Evolutionary conservation across 2,888 invertebrate species (phyloP).

Genomic region (Apomyelois bistriatella): DNA sequence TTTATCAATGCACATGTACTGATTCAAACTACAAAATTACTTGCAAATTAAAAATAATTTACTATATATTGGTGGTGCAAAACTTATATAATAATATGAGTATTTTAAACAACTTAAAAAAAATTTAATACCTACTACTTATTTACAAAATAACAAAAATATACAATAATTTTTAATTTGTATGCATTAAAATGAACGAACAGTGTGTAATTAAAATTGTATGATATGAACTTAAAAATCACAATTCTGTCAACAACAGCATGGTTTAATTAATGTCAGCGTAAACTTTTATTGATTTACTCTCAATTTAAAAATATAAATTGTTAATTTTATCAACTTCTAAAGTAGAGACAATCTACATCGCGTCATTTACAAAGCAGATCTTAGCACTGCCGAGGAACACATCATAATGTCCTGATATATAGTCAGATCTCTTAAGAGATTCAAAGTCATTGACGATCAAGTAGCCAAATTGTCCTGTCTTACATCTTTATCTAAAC

Average conservation of each 20-base stretch:
- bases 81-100: conserved; percentile 56
- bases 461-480: conserved; percentile 70
- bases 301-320: too few relatives aligned
- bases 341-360: conserved; percentile 23
- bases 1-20: neutral
- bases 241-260: neutral
- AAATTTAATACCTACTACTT: conserved; percentile 50
- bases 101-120: conserved; percentile 63
- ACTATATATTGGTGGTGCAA: conserved; percentile 49
- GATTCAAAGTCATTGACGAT: conserved; percentile 35
- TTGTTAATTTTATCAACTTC: conserved; percentile 20
- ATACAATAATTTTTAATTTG: conserved; percentile 25
- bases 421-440: conserved; percentile 39
- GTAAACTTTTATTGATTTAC: neutral
- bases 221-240: neutral
- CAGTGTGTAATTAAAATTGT: neutral
- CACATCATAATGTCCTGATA: conserved; percentile 35
- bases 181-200: neutral
- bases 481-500: conserved; percentile 58
- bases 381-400: conserved; percentile 35
- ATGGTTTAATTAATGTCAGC: neutral
- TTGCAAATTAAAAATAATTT: conserved; percentile 22
- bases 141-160: conserved; percentile 56
- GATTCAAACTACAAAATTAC: conserved; percentile 10
- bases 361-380: conserved; percentile 31